Percentiles rank a stretch among this genome's conserved stretches.
These are phyloP conservation scores for Desoria tigrina DNA, from an alignment of 2,888 invertebrate genomes.

Conservation along the genomic window DNA sequence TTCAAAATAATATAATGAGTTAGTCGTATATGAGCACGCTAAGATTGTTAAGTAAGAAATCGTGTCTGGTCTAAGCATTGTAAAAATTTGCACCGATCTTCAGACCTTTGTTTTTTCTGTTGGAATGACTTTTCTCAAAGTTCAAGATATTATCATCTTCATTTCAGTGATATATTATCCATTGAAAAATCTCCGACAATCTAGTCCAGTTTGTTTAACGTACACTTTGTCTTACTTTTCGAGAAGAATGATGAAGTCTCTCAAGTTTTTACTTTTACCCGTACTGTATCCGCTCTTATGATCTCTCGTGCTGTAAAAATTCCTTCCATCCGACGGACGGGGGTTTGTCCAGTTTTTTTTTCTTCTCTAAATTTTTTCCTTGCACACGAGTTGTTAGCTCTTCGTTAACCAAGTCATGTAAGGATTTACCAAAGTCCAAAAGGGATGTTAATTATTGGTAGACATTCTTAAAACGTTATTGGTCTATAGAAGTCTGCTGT, in stretches of 20 bases:
- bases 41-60: constrained; percentile 19
- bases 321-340: not conserved
- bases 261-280: constrained; percentile 14
- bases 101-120: constrained; percentile 17
- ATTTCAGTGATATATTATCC: constrained; percentile 20
- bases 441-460: constrained; percentile 8
- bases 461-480: too few relatives aligned
- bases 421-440: not conserved
- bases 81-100: constrained; percentile 21
- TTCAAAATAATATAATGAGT: constrained; percentile 13
- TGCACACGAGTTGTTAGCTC: constrained; percentile 7
- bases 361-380: not conserved
- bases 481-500: too few relatives aligned
- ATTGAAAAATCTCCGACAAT: constrained; percentile 18
- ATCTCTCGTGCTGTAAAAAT: constrained; percentile 17
- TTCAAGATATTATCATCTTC: constrained; percentile 18
- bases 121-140: not conserved
- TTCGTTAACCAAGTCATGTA: constrained; percentile 9
- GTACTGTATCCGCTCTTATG: constrained; percentile 6
- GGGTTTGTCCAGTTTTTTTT: not conserved
- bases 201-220: constrained; percentile 18
- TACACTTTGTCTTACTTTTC: constrained; percentile 7
- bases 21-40: constrained; percentile 2
- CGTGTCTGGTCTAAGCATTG: constrained; percentile 19
- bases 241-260: constrained; percentile 2